These are phyloP conservation scores for Zelleria hepariella DNA, from an alignment of 2,888 invertebrate genomes.

Conservation along the genomic window DNA sequence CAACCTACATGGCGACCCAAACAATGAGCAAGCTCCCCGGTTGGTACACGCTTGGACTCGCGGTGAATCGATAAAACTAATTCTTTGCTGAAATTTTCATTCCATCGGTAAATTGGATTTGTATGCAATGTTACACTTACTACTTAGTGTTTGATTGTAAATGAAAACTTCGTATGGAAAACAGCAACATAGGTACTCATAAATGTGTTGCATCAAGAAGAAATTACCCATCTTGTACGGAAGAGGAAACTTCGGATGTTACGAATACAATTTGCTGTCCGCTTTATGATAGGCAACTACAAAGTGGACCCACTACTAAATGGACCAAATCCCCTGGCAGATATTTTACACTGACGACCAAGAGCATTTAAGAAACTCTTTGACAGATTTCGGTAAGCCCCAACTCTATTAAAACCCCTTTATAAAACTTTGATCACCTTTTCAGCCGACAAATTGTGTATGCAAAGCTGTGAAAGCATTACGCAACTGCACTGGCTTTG, in stretches of 20 bases:
- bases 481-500: constrained; percentile 21
- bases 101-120: constrained; percentile 23
- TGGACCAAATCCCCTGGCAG: no score
- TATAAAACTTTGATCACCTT: background rate
- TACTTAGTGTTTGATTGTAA: no score
- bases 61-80: constrained; percentile 45
- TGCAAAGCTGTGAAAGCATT: constrained; percentile 23
- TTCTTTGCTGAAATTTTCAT: constrained; percentile 22
- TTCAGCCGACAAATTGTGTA: background rate
- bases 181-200: no score
- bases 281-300: no score
- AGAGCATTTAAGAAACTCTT: no score
- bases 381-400: background rate
- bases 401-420: background rate
- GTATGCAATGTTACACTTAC: background rate
- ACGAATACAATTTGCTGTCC: no score
- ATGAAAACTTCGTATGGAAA: no score
- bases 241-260: no score
- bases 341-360: no score
- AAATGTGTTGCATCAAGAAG: no score
- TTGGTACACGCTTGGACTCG: constrained; percentile 56
- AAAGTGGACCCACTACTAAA: no score
- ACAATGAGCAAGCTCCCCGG: constrained; percentile 66
- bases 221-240: no score
- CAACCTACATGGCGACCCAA: constrained; percentile 58